Evolutionary conservation across 2,797 vertebrate species (phyloP), one percentile per base, ranked within the genome.

Genomic region (Cryptoblepharus egeriae): DNA sequence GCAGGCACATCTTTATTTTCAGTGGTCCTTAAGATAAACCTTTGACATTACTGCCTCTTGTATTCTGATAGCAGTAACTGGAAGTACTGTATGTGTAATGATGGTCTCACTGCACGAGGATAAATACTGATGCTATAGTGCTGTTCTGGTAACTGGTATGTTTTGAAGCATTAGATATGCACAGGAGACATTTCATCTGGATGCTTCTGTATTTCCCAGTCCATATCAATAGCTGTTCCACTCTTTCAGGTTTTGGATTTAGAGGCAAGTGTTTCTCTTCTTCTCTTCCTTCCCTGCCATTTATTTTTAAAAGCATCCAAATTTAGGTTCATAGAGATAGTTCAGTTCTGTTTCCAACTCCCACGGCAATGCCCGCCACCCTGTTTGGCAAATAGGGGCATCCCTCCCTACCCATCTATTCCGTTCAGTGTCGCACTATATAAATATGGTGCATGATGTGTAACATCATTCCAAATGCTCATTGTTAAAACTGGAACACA

Each of bases 381-480:
- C 3, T 75, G 82, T 81, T 61, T 81, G 57, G 60, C 69, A 86
- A 82, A 83, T 22, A 73, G 65, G 74, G 70, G 67, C 86, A 71
- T 80, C 4, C 45, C 78, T 82, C 0, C 35, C 7, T 67, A 55
- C 55, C n/a, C 32, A 18, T 35, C 28, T 58, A 15, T 18, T 18
- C 52, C 22, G 16, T 80, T 45, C 69, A 69, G 74, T 72, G 79
- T 63, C 57, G 57, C 82, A 65, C 45, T 58, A 9, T 63, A 73
- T 78, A 45, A 26, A 74, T 89, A 58, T 75, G 72, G 37, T 60
- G 9, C 45, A 75, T 83, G 45, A 13, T 49, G 67, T 55, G 30
- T 77, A 76, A 73, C 71, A 87, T 49, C 88, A 58, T 72, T 79
- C 22, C 15, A 42, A 26, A 30, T 42, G 65, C 22, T 26, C 37